Evolutionary conservation across 2,888 invertebrate species (phyloP), one percentile per base, ranked within the genome.

Genomic region (Caradrina clavipalpis): DNA sequence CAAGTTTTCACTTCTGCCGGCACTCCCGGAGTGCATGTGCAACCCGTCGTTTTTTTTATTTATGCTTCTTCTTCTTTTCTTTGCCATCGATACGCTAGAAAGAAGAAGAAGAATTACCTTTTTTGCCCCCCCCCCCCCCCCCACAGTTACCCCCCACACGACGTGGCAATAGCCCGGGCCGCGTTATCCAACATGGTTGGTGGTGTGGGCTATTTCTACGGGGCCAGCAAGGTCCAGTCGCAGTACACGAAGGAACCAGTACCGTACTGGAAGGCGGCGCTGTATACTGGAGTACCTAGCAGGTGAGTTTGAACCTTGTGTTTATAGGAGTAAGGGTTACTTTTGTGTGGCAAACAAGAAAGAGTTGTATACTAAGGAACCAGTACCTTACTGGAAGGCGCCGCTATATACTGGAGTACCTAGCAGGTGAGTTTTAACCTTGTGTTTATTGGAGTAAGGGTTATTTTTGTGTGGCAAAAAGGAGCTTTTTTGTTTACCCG

Each of bases 161-260:
- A 98, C 71, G 96, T 99, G 55, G 87, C 91, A 0, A 97, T 98
- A 90, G 99, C 99, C 0, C 97, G 98, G 87, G 97, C 98, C 22
- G 98, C 98, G 0, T 91, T 99, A 59, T 99, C 99, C 73, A 99
- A 99, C 91, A 97, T 99, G 98, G 86, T 99, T 0, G 99, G 99
- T 0, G 98, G 99, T 0, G 97, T 99, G 70, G 99, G 99, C 0
- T 99, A 99, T 91, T 99, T 99, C 95, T 98, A 99, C 93, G 99
- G 99, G 0, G 97, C 97, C 0, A 98, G 99, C 0, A 95, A 98
- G 56, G 99, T 99, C 0, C 97, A 97, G 87, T 98, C 98, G 1
- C 93, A 96, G 45, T 97, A 98, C 84, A 98, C 98, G 0, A 97
- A 97, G 78, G 98, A 98, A 72, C 98, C 99, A 0, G 98, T 99